Percentiles rank a stretch among this genome's conserved stretches.
Evolutionary conservation across 2,888 invertebrate genomes (phyloP).

Genomic region (Diabrotica balteata): DNA sequence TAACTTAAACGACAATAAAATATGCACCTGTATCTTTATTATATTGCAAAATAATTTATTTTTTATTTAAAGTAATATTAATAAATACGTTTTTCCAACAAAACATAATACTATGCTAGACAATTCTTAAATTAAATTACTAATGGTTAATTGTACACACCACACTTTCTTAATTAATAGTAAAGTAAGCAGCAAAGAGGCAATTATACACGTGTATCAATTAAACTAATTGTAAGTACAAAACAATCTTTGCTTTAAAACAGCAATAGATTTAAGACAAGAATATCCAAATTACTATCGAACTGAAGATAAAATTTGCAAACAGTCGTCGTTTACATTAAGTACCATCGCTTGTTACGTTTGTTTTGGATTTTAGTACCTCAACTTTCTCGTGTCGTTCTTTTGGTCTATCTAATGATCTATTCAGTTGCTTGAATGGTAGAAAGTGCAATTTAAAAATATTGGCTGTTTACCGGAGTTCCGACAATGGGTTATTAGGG

Average conservation of each 20-base stretch:
- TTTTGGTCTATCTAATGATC: slow-evolving; percentile 5
- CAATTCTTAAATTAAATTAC: too few species aligned
- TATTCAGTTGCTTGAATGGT: slow-evolving; percentile 6
- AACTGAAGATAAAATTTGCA: slow-evolving; percentile 5
- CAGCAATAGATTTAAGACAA: background rate
- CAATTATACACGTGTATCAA: slow-evolving; percentile 1
- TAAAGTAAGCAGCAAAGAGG: background rate
- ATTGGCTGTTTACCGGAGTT: background rate
- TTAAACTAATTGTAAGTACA: slow-evolving; percentile 1
- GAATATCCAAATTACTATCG: background rate
- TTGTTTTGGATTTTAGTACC: slow-evolving; percentile 17
- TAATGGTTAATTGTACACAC: background rate
- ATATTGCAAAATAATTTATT: too few species aligned
- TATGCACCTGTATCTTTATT: too few species aligned
- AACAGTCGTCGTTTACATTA: background rate
- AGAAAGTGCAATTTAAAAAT: slow-evolving; percentile 18
- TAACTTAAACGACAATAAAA: too few species aligned
- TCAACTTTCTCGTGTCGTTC: slow-evolving; percentile 19
- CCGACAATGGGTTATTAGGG: background rate
- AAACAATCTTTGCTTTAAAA: background rate
- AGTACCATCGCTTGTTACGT: slow-evolving; percentile 8
- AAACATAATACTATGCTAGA: too few species aligned
- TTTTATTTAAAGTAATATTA: too few species aligned
- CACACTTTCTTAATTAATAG: background rate
- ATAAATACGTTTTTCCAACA: too few species aligned